Conservation (phyloP, 2,113 vertebrate species). For the rat (Rattus norvegicus) region GRCr8 NC_086033.1:98352501-98353000, state of each 20-base stretch:
- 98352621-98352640: not conserved
- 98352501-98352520: not conserved
- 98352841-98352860: not conserved
- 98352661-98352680: not conserved
- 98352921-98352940: not conserved
- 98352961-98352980: not conserved
- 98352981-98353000: not conserved
- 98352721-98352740: not conserved
- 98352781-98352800: not conserved
- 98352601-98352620: not conserved
- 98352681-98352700: not conserved
- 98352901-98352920: not conserved
- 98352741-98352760: not conserved
- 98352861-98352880: not conserved
- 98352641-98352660: not conserved
- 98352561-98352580: conserved; percentile 38
- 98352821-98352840: not conserved
- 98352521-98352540: not conserved
- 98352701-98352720: not conserved
- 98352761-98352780: not conserved
- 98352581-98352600: not conserved
- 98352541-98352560: not conserved
- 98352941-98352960: not conserved
- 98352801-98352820: not conserved
- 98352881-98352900: not conserved